A percentile compares a stretch with the other conserved stretches of the same genome.
These are phyloP conservation scores for Sebastes nivosus DNA, from an alignment of 2,797 vertebrate species.

Conservation along the genomic window DNA sequence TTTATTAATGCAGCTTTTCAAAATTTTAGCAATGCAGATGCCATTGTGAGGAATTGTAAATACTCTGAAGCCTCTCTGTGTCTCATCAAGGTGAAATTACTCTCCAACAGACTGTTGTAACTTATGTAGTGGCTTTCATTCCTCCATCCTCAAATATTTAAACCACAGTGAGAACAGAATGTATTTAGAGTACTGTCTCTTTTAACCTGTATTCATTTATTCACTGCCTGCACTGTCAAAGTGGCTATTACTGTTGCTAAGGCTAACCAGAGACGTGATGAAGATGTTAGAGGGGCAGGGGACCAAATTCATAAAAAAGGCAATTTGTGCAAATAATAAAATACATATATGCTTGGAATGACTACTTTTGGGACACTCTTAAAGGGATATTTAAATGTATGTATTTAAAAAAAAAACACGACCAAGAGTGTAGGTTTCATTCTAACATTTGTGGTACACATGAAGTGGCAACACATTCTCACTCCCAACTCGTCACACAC, in stretches of 20 bases:
- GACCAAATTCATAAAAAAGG: too few relatives aligned
- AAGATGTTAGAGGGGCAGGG: too few relatives aligned
- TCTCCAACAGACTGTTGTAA: neutral
- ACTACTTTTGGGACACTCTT: too few relatives aligned
- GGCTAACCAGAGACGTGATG: neutral
- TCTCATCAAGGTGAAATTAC: neutral
- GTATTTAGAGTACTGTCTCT: neutral
- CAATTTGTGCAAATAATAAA: too few relatives aligned
- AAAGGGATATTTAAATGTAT: too few relatives aligned
- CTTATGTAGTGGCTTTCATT: neutral
- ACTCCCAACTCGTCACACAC: too few relatives aligned
- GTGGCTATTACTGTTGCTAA: neutral
- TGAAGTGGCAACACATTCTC: too few relatives aligned
- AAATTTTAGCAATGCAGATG: neutral
- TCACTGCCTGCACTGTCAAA: neutral
- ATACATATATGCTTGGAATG: too few relatives aligned
- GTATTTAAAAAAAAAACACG: too few relatives aligned
- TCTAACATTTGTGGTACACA: too few relatives aligned
- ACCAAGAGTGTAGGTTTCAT: too few relatives aligned
- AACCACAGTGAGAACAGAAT: neutral
- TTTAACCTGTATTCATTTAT: neutral
- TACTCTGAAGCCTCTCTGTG: neutral
- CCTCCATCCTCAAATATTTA: slow-evolving; percentile 6
- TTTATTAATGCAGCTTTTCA: slow-evolving; percentile 16
- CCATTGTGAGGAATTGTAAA: neutral